phyloP scores from a whole-genome alignment of 1,140 invertebrate species.

The Zaprionus tsacasi region DNA sequence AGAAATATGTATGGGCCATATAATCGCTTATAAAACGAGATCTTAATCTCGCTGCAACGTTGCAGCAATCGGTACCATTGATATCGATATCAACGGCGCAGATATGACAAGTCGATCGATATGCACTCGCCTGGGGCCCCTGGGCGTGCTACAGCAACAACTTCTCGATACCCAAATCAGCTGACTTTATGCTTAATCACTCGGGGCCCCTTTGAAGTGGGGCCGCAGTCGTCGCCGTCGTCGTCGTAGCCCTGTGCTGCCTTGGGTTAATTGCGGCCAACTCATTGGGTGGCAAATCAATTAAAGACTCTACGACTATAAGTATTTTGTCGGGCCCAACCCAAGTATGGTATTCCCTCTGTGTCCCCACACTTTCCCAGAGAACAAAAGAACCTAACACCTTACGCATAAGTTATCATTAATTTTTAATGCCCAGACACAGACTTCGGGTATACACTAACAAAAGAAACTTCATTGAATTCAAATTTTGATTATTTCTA shows the following conservation, averaged over 20 bases:
- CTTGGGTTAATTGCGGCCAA: conserved; percentile 75
- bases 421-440: conserved; percentile 36
- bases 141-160: no score
- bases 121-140: conserved; percentile 31
- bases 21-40: conserved; percentile 59
- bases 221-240: conserved; percentile 39
- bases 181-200: conserved; percentile 76
- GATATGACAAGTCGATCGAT: conserved; percentile 51
- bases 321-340: conserved; percentile 27
- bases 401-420: conserved; percentile 51
- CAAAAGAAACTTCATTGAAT: neutral
- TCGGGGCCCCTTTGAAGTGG: conserved; percentile 58
- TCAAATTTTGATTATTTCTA: neutral
- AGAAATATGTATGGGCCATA: conserved; percentile 41
- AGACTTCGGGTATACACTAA: neutral
- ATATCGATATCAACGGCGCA: conserved; percentile 40
- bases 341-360: conserved; percentile 28
- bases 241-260: conserved; percentile 13
- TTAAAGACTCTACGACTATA: conserved; percentile 52
- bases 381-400: conserved; percentile 57
- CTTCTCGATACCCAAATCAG: conserved; percentile 69
- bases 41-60: conserved; percentile 61
- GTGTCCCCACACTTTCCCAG: no score
- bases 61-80: conserved; percentile 43
- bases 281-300: conserved; percentile 81